Base-by-base conservation (phyloP, 2,888 invertebrate species). In the Micoletzkya japonica region DNA sequence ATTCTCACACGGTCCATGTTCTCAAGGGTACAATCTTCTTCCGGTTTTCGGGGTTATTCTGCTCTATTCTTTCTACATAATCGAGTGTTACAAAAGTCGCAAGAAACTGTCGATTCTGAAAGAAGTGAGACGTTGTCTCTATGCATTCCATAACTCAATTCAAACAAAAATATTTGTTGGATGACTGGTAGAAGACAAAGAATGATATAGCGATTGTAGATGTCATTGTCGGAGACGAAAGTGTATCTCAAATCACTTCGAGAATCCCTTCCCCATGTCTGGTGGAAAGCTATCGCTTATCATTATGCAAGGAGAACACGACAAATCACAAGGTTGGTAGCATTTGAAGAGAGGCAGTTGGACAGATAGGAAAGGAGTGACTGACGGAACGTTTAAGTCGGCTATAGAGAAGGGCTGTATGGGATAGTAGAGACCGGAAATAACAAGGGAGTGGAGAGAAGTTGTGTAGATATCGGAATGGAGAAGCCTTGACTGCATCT, bases 251-350 rank as follows among this genome's bases (percentile, higher is more conserved):
- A 90, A 60, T 89, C 90, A 71, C 89, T 92, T 89, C 88, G 90
- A 77, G 89, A 89, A 50, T 91, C 92, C 0, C 89, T 90, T 72
- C 92, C 92, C 0, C 89, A 92, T 70, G 91, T 93, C 58, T 93
- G 92, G 92, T 93, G 92, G 92, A 92, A 92, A 85, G 92, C 92
- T 57, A 90, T 92, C 71, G 92, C 92, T 86, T 93, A 92, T 86
- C 92, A 93, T 87, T 92, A 92, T 87, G 91, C 91, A 73, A 87
- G 92, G 50, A 89, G 92, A 75, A 87, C 91, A 82, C 88, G 92
- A 70, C 91, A 92, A 85, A 85, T 87, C 64, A 84, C 83, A 2
- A 73, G 82, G 76, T 80, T 34, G 3, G 3, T 44, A 10, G 17
- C 44, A 44, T 44, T 44, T 44, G 20, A 14, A 10, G 20, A 44